Evolutionary conservation across 1,140 invertebrate genomes (phyloP).

Genomic region (Dolichoris vasculosae): DNA sequence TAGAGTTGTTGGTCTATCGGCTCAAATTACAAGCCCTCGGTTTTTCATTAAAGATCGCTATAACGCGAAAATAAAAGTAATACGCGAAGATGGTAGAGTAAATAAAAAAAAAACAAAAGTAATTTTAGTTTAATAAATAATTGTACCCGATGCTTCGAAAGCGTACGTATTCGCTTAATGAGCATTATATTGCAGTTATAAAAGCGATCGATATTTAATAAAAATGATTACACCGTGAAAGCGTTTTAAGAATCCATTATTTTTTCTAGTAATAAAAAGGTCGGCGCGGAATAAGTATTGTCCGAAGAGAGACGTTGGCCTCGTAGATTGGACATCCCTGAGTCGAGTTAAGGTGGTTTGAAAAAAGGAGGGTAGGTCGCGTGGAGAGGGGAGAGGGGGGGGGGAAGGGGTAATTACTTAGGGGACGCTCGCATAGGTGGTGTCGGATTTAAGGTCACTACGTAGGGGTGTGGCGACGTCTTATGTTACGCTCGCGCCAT

Average conservation of each 20-base stretch:
- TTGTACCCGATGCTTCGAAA: no score
- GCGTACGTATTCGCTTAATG: no score
- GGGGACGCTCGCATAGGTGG: slow-evolving; percentile 57
- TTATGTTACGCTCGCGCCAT: slow-evolving; percentile 55
- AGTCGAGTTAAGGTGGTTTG: slow-evolving; percentile 36
- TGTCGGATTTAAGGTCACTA: slow-evolving; percentile 61
- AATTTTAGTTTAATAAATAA: no score
- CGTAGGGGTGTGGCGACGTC: slow-evolving; percentile 63
- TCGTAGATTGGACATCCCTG: slow-evolving; percentile 60
- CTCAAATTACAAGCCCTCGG: no score
- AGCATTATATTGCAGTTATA: no score
- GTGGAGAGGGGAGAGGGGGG: slow-evolving; percentile 53
- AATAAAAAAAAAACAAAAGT: no score
- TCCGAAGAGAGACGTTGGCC: slow-evolving; percentile 50
- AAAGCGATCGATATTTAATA: background rate
- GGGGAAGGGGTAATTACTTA: slow-evolving; percentile 52
- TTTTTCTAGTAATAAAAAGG: background rate
- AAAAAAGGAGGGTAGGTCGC: slow-evolving; percentile 41
- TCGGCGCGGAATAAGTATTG: slow-evolving; percentile 62
- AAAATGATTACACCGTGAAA: background rate
- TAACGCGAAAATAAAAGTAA: no score
- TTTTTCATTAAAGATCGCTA: no score
- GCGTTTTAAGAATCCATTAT: background rate
- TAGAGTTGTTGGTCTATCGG: no score
- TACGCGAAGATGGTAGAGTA: no score